Percentiles rank a stretch among this genome's conserved stretches.
phyloP scores from a whole-genome alignment of 2,113 vertebrate species.

The Cyanoramphus novaezelandiae region DNA sequence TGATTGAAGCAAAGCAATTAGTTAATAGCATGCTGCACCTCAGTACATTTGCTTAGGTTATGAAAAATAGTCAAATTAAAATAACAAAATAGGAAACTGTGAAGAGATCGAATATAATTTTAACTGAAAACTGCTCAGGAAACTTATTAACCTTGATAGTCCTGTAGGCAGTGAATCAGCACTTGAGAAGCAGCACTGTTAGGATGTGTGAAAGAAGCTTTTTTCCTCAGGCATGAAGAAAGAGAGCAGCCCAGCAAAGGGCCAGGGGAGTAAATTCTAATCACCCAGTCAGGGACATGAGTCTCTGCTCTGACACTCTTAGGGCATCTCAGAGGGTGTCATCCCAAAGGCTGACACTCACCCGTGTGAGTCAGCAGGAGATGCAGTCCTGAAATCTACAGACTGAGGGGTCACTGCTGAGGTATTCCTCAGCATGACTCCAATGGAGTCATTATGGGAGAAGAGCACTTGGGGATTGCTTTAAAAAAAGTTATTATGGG shows the following conservation, averaged over 20 bases:
- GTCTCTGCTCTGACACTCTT: accelerated
- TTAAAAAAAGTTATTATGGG: background rate
- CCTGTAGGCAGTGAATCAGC: background rate
- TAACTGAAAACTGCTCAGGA: background rate
- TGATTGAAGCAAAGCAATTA: background rate
- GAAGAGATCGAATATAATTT: background rate
- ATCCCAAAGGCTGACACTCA: background rate
- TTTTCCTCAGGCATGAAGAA: background rate
- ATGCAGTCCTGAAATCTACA: background rate
- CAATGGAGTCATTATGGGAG: background rate
- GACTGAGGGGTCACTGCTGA: background rate
- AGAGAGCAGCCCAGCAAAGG: accelerated
- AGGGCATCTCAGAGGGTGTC: background rate
- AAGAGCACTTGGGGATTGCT: background rate
- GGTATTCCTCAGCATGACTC: too few relatives aligned
- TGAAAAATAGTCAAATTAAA: background rate
- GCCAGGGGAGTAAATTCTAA: background rate
- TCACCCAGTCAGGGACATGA: background rate
- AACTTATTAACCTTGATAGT: background rate
- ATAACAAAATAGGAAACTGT: background rate
- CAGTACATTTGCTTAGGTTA: background rate
- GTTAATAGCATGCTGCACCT: background rate
- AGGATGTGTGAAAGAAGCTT: background rate
- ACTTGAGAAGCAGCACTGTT: background rate
- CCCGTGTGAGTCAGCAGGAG: background rate